These are phyloP conservation scores for Lagodon rhomboides DNA, from an alignment of 2,797 vertebrate genomes.

Conservation along the genomic window DNA sequence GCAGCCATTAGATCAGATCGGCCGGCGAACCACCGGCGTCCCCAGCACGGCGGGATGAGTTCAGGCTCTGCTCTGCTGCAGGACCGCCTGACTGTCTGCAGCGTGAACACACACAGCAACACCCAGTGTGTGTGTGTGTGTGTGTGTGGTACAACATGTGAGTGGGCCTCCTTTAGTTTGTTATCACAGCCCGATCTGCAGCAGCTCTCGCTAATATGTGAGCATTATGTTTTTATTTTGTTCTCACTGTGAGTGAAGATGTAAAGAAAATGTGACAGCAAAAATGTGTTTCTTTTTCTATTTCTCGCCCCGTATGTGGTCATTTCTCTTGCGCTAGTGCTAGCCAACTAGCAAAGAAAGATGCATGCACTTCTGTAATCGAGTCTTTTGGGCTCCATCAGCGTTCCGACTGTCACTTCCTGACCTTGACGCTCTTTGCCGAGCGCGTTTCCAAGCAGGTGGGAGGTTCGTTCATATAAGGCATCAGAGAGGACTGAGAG, in stretches of 20 bases:
- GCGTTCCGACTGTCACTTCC: background rate
- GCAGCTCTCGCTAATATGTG: background rate
- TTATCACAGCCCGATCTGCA: background rate
- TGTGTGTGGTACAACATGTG: background rate
- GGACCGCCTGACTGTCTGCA: conserved; percentile 22
- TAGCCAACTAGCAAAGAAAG: background rate
- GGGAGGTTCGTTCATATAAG: background rate
- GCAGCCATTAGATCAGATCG: conserved; percentile 64
- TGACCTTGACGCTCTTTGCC: background rate
- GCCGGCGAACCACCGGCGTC: conserved; percentile 44
- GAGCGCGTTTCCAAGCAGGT: too few species aligned
- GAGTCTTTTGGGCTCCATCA: background rate
- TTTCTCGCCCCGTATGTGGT: background rate
- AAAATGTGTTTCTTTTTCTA: too few species aligned
- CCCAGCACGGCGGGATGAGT: conserved; percentile 20
- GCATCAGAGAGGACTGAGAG: too few species aligned
- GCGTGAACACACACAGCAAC: background rate
- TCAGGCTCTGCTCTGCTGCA: conserved; percentile 15
- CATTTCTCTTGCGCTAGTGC: background rate
- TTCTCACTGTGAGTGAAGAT: background rate
- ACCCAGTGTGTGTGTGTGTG: background rate
- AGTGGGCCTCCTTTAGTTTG: background rate
- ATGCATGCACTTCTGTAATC: background rate
- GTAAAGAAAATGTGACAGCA: background rate
- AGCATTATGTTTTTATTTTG: background rate